Conservation (phyloP, 2,797 vertebrate species). For the Sebastes hubbsi region DNA sequence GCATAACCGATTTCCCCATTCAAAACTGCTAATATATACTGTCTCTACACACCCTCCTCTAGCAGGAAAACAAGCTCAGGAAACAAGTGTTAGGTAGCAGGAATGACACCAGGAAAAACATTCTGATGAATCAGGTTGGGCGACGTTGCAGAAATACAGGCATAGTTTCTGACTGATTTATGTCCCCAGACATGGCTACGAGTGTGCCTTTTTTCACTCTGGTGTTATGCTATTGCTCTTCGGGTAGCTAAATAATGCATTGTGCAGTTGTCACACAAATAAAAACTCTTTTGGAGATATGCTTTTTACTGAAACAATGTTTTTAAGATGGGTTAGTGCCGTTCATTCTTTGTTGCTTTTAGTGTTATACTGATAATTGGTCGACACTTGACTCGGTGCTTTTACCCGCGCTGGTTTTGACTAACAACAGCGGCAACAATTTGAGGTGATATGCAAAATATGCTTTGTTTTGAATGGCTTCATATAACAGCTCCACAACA, state of each 20-base stretch:
- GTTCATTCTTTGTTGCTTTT: conserved; percentile 5
- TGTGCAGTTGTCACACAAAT: conserved; percentile 10
- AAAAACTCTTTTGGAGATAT: neutral
- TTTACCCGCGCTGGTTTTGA: neutral
- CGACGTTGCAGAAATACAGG: conserved; percentile 22
- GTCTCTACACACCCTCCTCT: conserved; percentile 25
- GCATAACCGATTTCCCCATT: conserved; percentile 59
- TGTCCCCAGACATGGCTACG: conserved; percentile 15
- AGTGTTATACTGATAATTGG: neutral
- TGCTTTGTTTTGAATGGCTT: neutral
- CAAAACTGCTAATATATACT: conserved; percentile 53
- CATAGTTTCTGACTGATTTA: conserved; percentile 40
- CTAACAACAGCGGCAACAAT: neutral
- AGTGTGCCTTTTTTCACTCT: conserved; percentile 14
- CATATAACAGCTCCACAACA: neutral
- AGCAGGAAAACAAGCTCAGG: conserved; percentile 23
- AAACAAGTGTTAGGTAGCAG: conserved; percentile 27
- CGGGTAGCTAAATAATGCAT: conserved; percentile 31
- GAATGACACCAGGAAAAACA: conserved; percentile 27
- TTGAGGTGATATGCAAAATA: neutral
- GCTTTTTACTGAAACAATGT: neutral
- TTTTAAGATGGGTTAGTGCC: neutral
- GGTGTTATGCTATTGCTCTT: neutral
- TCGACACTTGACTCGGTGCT: neutral
- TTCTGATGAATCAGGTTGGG: neutral